A percentile compares a stretch with the other conserved stretches of the same genome.
phyloP scores from a whole-genome alignment of 2,888 invertebrate genomes.

The Mamestra brassicae region DNA sequence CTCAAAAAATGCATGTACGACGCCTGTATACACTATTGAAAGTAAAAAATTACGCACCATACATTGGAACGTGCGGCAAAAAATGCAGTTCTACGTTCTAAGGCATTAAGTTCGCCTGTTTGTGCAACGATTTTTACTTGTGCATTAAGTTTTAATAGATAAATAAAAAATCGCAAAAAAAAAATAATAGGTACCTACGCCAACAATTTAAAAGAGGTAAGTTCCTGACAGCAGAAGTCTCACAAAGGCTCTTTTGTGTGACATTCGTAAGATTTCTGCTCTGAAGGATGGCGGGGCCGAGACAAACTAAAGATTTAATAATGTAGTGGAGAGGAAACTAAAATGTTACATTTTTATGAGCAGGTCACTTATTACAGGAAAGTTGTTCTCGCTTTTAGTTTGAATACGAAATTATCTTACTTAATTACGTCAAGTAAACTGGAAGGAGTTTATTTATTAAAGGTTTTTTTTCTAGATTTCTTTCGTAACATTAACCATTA shows the following conservation, averaged over 20 bases:
- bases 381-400: constrained; percentile 19
- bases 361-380: not conserved
- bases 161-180: not conserved
- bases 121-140: no score
- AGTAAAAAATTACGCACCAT: no score
- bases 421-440: constrained; percentile 10
- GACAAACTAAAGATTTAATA: constrained; percentile 8
- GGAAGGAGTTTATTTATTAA: not conserved
- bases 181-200: not conserved
- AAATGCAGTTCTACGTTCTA: no score
- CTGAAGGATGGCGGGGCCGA: not conserved
- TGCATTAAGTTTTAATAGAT: no score
- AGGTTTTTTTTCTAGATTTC: not conserved
- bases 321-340: constrained; percentile 11
- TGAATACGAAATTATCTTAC: constrained; percentile 21
- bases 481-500: not conserved
- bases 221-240: not conserved
- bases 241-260: not conserved
- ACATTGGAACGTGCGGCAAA: no score
- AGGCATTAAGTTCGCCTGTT: no score
- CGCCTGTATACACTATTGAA: no score
- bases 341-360: not conserved
- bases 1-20: no score
- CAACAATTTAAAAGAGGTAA: not conserved
- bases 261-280: constrained; percentile 2